These are phyloP conservation scores for Eidolon helvum DNA, from an alignment of 2,113 vertebrate species.

Conservation along the genomic window DNA sequence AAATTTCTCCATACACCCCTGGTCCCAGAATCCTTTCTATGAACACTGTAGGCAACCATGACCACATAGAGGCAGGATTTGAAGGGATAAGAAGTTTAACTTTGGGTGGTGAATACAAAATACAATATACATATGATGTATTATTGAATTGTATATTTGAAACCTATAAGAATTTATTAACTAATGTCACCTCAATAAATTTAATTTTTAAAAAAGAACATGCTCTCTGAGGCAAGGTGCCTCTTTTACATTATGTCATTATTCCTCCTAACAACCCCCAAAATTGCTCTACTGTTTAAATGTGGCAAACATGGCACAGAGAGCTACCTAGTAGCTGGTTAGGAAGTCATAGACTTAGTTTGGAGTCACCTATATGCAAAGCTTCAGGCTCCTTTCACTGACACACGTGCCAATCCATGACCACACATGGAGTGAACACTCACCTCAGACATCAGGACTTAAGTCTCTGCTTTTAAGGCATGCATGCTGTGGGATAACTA, in stretches of 20 bases:
- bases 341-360: neutral
- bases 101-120: too few species aligned
- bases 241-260: too few species aligned
- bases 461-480: neutral
- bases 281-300: neutral
- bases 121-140: too few species aligned
- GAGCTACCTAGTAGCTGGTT: neutral
- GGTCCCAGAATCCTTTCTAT: neutral
- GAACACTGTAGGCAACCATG: neutral
- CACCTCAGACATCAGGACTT: fast-evolving
- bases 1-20: neutral
- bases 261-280: neutral
- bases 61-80: neutral
- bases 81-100: neutral
- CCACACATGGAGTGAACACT: neutral
- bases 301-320: neutral
- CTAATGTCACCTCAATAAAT: too few species aligned
- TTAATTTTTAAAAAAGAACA: too few species aligned
- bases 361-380: neutral
- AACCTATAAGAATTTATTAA: too few species aligned
- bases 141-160: too few species aligned
- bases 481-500: neutral
- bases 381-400: neutral
- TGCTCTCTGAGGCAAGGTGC: fast-evolving
- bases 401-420: too few species aligned